phyloP scores from a whole-genome alignment of 1,140 invertebrate genomes.

The Danaus plexippus region DNA sequence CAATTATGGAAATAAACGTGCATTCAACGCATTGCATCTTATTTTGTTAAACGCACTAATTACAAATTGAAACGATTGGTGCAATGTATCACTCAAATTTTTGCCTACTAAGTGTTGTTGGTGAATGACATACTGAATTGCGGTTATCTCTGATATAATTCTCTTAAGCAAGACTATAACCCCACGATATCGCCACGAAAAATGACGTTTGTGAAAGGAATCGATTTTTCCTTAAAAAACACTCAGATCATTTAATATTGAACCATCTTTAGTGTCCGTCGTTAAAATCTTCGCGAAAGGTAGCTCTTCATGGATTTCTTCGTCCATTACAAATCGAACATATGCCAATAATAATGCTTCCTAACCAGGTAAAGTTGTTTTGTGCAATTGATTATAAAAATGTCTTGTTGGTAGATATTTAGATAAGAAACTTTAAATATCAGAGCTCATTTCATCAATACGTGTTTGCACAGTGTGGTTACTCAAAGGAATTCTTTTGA shows the following conservation, averaged over 20 bases:
- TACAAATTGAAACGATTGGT: slow-evolving; percentile 11
- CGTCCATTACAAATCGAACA: too few relatives aligned
- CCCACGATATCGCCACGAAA: too few relatives aligned
- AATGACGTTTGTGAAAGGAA: too few relatives aligned
- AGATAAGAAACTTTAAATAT: slow-evolving; percentile 44
- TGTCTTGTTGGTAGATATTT: slow-evolving; percentile 20
- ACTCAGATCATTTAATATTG: too few relatives aligned
- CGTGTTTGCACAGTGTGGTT: slow-evolving; percentile 50
- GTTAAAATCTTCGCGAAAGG: too few relatives aligned
- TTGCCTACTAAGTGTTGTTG: slow-evolving; percentile 7
- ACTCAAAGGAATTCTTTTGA: slow-evolving; percentile 50
- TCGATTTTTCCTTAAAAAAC: too few relatives aligned
- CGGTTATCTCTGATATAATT: too few relatives aligned
- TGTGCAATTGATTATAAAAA: slow-evolving; percentile 39
- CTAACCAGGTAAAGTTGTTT: slow-evolving; percentile 58
- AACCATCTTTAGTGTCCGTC: too few relatives aligned
- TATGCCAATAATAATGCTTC: slow-evolving; percentile 38
- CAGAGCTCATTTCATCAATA: slow-evolving; percentile 51
- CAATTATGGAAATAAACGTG: slow-evolving; percentile 2
- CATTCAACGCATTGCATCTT: slow-evolving; percentile 2
- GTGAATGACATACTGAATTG: too few relatives aligned
- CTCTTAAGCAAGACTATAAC: too few relatives aligned
- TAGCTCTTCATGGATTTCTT: too few relatives aligned
- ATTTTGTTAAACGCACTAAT: slow-evolving; percentile 9
- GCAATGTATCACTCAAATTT: slow-evolving; percentile 13